Evolutionary conservation across 1,140 invertebrate genomes (phyloP).

Genomic region (Philotrypesis tridentata): DNA sequence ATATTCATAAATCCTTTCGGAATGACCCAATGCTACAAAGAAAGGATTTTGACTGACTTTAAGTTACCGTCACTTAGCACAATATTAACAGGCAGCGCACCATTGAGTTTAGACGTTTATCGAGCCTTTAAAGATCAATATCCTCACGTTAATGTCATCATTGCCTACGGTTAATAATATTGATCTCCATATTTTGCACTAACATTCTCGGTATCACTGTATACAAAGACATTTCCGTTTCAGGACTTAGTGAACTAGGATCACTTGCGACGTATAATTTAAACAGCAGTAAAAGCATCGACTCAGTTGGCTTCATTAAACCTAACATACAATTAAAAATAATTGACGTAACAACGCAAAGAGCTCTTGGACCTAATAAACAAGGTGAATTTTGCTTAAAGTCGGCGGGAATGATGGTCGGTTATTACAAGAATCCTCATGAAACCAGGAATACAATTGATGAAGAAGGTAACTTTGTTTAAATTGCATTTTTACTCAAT

Average conservation of each 20-base stretch:
- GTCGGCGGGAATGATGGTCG: constrained; percentile 51
- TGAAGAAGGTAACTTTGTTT: constrained; percentile 4
- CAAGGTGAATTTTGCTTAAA: constrained; percentile 57
- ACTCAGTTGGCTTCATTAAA: constrained; percentile 23
- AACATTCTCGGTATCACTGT: too few relatives aligned
- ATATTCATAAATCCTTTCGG: not conserved
- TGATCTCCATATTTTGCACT: not conserved
- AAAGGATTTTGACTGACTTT: not conserved
- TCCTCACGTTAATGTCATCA: not conserved
- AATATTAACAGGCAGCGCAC: not conserved
- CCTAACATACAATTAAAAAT: constrained; percentile 34
- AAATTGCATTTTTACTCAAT: too few relatives aligned
- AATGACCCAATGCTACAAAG: not conserved
- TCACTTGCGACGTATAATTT: not conserved
- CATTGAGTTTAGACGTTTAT: not conserved
- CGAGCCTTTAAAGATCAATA: not conserved
- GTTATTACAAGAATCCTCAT: constrained; percentile 25
- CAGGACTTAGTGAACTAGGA: not conserved
- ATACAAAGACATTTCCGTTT: too few relatives aligned
- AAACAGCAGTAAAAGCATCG: not conserved
- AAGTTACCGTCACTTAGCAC: not conserved
- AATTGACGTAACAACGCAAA: constrained; percentile 24
- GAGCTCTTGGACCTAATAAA: constrained; percentile 54
- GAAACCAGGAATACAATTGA: not conserved
- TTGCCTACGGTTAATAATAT: not conserved